These are phyloP conservation scores for Rotaria macrura DNA, from an alignment of 2,888 invertebrate genomes.

Conservation along the genomic window DNA sequence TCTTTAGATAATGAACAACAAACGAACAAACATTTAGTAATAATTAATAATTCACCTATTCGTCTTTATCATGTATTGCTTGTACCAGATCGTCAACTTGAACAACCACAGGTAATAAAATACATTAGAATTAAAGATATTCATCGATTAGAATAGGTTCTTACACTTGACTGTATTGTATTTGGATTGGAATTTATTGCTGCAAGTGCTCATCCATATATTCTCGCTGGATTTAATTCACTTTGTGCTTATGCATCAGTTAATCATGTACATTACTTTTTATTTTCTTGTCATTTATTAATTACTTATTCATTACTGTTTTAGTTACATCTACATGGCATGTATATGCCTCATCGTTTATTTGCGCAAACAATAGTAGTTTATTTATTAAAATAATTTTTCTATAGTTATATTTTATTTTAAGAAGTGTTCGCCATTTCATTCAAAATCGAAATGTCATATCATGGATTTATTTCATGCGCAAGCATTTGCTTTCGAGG, in stretches of 20 bases:
- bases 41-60: background rate
- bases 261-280: background rate
- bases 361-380: background rate
- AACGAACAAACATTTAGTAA: background rate
- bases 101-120: background rate
- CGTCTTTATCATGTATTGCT: conserved; percentile 3
- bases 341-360: background rate
- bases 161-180: background rate
- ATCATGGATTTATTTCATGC: background rate
- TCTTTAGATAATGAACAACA: background rate
- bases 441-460: background rate
- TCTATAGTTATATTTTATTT: background rate
- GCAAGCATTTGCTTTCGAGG: background rate
- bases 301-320: background rate
- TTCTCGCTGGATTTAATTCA: background rate
- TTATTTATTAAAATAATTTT: too few relatives aligned
- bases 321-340: background rate
- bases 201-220: background rate
- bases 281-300: background rate
- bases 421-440: background rate
- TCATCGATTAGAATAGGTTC: background rate
- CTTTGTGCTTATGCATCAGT: background rate
- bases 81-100: background rate
- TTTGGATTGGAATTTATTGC: background rate
- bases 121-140: background rate